Conservation (phyloP, 92 coral and sea anemone species). For the Epizoanthus rinbou region DNA sequence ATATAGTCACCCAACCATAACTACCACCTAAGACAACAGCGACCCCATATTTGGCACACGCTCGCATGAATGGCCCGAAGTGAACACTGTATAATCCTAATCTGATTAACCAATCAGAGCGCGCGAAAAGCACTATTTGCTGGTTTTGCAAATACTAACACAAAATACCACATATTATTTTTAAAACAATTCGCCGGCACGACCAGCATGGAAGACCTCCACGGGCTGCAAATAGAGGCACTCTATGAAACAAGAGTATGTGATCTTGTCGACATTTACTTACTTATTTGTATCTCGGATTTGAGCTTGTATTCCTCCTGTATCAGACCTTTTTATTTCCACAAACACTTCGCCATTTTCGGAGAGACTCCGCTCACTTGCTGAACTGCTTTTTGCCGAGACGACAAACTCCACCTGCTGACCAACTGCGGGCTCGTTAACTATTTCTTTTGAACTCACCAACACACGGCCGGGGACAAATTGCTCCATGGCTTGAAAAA, state of each 20-base stretch:
- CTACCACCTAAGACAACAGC: too few relatives aligned
- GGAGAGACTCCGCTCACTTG: slow-evolving; percentile 10
- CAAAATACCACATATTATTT: too few relatives aligned
- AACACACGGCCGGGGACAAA: slow-evolving; percentile 41
- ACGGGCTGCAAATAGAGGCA: too few relatives aligned
- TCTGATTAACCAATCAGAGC: too few relatives aligned
- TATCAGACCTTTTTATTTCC: slow-evolving; percentile 23
- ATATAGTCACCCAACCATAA: too few relatives aligned
- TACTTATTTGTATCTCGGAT: slow-evolving; percentile 30
- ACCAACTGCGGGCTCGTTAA: slow-evolving; percentile 21
- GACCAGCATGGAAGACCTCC: too few relatives aligned
- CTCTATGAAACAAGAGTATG: background rate
- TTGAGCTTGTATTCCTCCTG: slow-evolving; percentile 36
- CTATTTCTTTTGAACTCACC: slow-evolving; percentile 18
- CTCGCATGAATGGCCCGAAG: too few relatives aligned
- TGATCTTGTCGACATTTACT: background rate
- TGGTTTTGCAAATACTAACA: too few relatives aligned
- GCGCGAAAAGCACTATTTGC: too few relatives aligned
- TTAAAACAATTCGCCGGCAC: too few relatives aligned
- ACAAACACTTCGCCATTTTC: slow-evolving; percentile 35
- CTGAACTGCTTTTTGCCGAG: slow-evolving; percentile 11
- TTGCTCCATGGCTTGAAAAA: slow-evolving; percentile 37
- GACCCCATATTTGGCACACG: too few relatives aligned
- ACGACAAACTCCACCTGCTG: slow-evolving; percentile 33
- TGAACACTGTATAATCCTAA: too few relatives aligned